A percentile compares a stretch with the other conserved stretches of the same genome.
Conservation (phyloP, 2,113 vertebrate species). For the Echinops telfairi region DNA sequence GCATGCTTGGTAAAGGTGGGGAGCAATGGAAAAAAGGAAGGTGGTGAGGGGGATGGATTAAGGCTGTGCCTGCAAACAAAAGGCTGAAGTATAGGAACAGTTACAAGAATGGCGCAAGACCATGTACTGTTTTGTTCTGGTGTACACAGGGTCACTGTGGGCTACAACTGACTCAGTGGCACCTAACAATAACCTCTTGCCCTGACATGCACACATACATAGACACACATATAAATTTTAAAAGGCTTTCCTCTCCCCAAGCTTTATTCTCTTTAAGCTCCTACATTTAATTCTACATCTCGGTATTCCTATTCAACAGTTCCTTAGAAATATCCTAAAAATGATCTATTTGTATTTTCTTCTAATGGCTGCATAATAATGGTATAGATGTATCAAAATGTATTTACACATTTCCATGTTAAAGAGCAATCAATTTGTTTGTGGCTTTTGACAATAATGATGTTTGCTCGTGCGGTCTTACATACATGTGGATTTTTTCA, state of each 20-base stretch:
- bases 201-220: background rate
- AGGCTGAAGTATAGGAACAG: too few species aligned
- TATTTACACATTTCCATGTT: background rate
- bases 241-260: background rate
- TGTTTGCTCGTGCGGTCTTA: background rate
- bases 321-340: background rate
- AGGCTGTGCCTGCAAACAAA: too few species aligned
- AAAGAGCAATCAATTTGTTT: background rate
- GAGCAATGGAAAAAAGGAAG: too few species aligned
- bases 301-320: background rate
- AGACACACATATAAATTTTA: background rate
- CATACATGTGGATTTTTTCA: too few species aligned
- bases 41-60: too few species aligned
- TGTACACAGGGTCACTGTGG: too few species aligned
- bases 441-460: background rate
- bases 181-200: too few species aligned
- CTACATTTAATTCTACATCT: background rate
- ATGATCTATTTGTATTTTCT: constrained; percentile 10
- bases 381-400: background rate
- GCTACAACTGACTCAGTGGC: too few species aligned
- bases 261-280: background rate
- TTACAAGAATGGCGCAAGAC: too few species aligned
- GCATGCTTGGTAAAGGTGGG: too few species aligned
- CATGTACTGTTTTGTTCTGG: too few species aligned
- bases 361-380: background rate